Evolutionary conservation across 2,888 invertebrate species (phyloP), one percentile per base, ranked within the genome.

Genomic region (Allophyes oxyacanthae): DNA sequence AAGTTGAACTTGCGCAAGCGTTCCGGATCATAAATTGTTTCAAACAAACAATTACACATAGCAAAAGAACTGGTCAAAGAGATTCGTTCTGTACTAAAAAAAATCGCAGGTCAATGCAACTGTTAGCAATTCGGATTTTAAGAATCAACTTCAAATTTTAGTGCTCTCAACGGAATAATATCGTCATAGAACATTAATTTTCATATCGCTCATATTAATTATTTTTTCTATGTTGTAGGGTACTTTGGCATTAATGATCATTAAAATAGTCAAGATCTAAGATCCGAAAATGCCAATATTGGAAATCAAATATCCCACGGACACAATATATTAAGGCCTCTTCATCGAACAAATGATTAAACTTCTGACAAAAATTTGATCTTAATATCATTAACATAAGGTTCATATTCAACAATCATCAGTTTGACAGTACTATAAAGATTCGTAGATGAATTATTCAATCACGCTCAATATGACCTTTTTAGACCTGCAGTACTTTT

Each of bases 1-100:
- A 60, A 46, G 20, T 37, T 37, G 41, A 8, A 50, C 46, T 70
- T 64, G 53, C 37, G 40, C 26, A 64, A 71, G 45, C 46, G 50
- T 70, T 65, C 38, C 59, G 54, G 33, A 48, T 34, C 53, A 41
- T 67, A 59, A 67, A 67, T 54, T 70, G 20, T 66, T 65, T 51
- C 43, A 51, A 33, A 9, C 36, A 28, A 42, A 43, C 15, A 41
- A 32, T 64, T 64, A 28, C 45, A 56, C 50, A 46, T 7, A 46
- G 34, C 30, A 63, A 49, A 63, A 66, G 45, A 14, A 20, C 5
- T 9, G 1, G 28, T 33, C 36, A 41, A 44, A 4, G 7, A 43
- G 8, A n/a, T 62, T 42, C 26, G 4, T 64, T 48, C 28, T 36
- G 13, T 40, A 34, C 10, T 30, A 11, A 15, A 6, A 26, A 40